Evolutionary conservation across 2,113 vertebrate species (phyloP).

Genomic region (Plecotus auritus): DNA sequence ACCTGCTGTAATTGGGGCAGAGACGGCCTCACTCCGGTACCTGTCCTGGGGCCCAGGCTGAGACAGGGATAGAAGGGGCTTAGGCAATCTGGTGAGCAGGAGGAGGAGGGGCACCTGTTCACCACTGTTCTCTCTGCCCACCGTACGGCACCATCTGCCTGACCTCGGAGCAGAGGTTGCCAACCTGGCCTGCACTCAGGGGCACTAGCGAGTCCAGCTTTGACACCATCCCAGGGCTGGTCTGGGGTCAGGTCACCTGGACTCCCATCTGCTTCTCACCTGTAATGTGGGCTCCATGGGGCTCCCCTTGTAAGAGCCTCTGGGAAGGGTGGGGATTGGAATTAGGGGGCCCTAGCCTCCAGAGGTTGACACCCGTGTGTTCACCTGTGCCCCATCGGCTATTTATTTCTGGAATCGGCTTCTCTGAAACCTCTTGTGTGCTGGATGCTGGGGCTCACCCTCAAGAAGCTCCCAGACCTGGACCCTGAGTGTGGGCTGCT

Average conservation of each 20-base stretch:
- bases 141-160: accelerated
- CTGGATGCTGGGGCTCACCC: not conserved
- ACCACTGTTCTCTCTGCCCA: not conserved
- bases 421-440: not conserved
- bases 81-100: not conserved
- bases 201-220: not conserved
- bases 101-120: not conserved
- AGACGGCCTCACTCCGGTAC: not conserved
- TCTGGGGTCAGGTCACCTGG: not conserved
- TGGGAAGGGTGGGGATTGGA: not conserved
- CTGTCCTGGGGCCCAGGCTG: not conserved
- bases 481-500: not conserved
- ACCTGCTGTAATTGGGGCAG: not conserved
- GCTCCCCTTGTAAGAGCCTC: not conserved
- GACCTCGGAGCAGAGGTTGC: not conserved
- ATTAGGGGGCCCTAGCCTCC: not conserved
- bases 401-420: accelerated
- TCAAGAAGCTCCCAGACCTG: accelerated
- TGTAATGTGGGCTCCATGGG: not conserved
- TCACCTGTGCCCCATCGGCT: not conserved
- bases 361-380: not conserved
- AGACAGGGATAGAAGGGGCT: not conserved
- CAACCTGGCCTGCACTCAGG: not conserved
- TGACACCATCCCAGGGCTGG: not conserved
- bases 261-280: not conserved